Conservation (phyloP, 2,888 invertebrate species). For the Nycteola revayana region DNA sequence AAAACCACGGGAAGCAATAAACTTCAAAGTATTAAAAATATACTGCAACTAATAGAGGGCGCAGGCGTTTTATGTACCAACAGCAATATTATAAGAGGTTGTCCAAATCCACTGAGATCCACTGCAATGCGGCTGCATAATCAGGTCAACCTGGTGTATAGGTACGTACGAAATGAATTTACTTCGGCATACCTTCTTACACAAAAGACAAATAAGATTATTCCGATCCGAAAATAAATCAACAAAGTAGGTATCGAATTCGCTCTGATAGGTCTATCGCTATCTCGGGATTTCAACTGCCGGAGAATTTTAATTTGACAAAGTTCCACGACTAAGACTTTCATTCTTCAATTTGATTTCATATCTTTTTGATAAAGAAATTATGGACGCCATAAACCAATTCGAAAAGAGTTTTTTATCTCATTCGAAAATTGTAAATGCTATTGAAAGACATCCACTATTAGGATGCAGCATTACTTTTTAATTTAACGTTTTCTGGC, state of each 20-base stretch:
- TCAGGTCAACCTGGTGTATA: slow-evolving; percentile 40
- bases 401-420: slow-evolving; percentile 8
- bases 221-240: slow-evolving; percentile 22
- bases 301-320: slow-evolving; percentile 13
- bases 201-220: slow-evolving; percentile 27
- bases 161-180: slow-evolving; percentile 26
- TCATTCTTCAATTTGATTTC: slow-evolving; percentile 8
- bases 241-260: slow-evolving; percentile 19
- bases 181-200: slow-evolving; percentile 22
- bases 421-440: slow-evolving; percentile 11
- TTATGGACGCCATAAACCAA: slow-evolving; percentile 7
- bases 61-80: slow-evolving; percentile 13
- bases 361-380: slow-evolving; percentile 6
- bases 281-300: slow-evolving; percentile 15
- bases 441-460: slow-evolving; percentile 16
- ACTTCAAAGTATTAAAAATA: slow-evolving; percentile 24
- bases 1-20: slow-evolving; percentile 25
- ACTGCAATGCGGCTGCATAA: slow-evolving; percentile 47
- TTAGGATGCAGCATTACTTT: slow-evolving; percentile 20
- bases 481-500: slow-evolving; percentile 20
- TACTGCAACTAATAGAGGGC: slow-evolving; percentile 9
- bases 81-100: slow-evolving; percentile 26
- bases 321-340: slow-evolving; percentile 9
- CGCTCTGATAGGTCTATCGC: slow-evolving; percentile 13
- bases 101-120: slow-evolving; percentile 31